phyloP scores from a whole-genome alignment of 2,888 invertebrate species.

The Cephus nigrinus region DNA sequence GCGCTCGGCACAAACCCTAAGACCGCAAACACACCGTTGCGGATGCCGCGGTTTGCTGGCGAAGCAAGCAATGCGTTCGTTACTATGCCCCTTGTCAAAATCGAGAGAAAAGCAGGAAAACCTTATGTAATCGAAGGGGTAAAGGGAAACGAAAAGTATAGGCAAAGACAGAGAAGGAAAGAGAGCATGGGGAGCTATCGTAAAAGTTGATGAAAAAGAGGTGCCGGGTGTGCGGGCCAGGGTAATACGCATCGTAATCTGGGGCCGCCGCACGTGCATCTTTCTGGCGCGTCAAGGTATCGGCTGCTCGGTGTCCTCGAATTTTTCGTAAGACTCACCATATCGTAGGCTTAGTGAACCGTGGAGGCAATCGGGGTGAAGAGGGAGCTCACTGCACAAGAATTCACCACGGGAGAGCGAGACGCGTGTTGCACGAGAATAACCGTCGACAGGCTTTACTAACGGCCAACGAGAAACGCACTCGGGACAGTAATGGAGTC shows the following conservation, averaged over 20 bases:
- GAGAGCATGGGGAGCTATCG: not conserved
- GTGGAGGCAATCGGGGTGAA: not conserved
- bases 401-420: constrained; percentile 13
- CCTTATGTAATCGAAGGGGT: constrained; percentile 32
- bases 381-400: constrained; percentile 14
- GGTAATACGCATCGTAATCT: not conserved
- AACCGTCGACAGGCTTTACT: constrained; percentile 52
- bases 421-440: constrained; percentile 3
- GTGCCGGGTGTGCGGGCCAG: not conserved
- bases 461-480: constrained; percentile 62
- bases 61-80: not conserved
- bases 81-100: not conserved
- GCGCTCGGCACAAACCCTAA: not conserved
- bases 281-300: not conserved
- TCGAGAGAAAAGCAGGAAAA: constrained; percentile 14
- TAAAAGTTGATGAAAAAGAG: constrained; percentile 6
- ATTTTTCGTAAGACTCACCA: not conserved
- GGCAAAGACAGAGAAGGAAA: constrained; percentile 19
- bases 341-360: not conserved
- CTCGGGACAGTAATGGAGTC: constrained; percentile 61
- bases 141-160: constrained; percentile 17
- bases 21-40: not conserved
- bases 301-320: not conserved
- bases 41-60: not conserved
- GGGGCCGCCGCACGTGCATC: not conserved